Evolutionary conservation across 2,113 vertebrate genomes (phyloP).

Genomic region (Platysteira castanea): DNA sequence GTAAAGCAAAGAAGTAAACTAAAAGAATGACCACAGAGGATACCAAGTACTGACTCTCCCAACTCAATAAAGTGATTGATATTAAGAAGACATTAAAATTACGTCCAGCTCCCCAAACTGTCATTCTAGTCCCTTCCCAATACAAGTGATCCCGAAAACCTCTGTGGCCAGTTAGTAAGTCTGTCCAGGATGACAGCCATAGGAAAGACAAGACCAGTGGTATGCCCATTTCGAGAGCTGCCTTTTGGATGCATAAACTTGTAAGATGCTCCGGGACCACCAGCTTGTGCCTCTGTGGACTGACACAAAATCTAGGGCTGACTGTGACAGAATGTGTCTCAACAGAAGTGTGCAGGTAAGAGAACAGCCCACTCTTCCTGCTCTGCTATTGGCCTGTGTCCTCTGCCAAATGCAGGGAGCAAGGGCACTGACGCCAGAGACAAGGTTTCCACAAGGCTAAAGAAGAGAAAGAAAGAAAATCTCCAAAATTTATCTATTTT

Average conservation of each 20-base stretch:
- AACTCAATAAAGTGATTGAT: neutral
- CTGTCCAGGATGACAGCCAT: neutral
- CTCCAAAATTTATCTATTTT: neutral
- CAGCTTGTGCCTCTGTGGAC: neutral
- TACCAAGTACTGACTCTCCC: neutral
- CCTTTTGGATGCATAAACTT: neutral
- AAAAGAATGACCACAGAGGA: neutral
- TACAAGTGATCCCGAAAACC: neutral
- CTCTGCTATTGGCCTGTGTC: fast-evolving
- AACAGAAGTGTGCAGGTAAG: neutral
- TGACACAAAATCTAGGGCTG: neutral
- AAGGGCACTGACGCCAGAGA: neutral
- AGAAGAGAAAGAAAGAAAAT: neutral
- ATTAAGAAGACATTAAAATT: neutral
- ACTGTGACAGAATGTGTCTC: fast-evolving
- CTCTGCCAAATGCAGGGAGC: neutral
- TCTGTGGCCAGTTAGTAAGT: neutral
- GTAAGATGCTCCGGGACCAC: neutral
- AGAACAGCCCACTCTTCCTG: neutral
- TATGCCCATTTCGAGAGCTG: neutral
- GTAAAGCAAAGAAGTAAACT: neutral
- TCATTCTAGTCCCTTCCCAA: neutral
- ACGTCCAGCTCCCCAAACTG: neutral
- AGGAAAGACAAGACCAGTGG: neutral
- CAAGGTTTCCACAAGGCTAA: neutral